These are phyloP conservation scores for Phenganax subtilis DNA, from an alignment of 92 coral and sea anemone species.

Conservation along the genomic window DNA sequence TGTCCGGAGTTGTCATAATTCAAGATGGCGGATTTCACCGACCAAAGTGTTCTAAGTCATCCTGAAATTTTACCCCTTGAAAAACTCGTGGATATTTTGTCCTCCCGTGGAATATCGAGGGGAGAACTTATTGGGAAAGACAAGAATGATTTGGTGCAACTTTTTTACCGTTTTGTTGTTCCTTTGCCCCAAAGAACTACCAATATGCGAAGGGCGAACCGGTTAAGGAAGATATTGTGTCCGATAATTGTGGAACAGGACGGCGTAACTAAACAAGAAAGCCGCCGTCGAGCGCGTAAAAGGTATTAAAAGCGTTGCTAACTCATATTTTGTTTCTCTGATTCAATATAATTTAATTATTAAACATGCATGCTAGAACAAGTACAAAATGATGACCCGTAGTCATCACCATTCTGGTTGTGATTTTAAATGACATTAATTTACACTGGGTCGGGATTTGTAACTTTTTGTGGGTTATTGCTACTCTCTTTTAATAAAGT, in stretches of 20 bases:
- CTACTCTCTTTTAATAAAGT: too few relatives aligned
- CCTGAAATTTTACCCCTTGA: conserved; percentile 88
- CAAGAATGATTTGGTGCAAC: conserved; percentile 63
- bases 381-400: too few relatives aligned
- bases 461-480: too few relatives aligned
- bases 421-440: too few relatives aligned
- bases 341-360: background rate
- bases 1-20: too few relatives aligned
- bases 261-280: conserved; percentile 6
- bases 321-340: background rate
- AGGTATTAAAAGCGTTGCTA: background rate
- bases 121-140: conserved; percentile 60
- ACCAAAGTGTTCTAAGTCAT: conserved; percentile 44
- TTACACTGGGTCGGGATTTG: too few relatives aligned
- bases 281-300: conserved; percentile 10
- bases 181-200: conserved; percentile 84
- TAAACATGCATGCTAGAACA: background rate
- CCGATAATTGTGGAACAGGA: conserved; percentile 36
- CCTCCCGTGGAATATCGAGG: conserved; percentile 56
- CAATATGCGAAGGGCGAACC: conserved; percentile 71
- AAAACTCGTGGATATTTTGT: conserved; percentile 64
- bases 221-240: conserved; percentile 32
- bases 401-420: too few relatives aligned
- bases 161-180: conserved; percentile 68
- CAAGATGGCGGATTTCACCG: too few relatives aligned